Base-by-base conservation (phyloP, 2,113 vertebrate species). In the Hydrolagus affinis region DNA sequence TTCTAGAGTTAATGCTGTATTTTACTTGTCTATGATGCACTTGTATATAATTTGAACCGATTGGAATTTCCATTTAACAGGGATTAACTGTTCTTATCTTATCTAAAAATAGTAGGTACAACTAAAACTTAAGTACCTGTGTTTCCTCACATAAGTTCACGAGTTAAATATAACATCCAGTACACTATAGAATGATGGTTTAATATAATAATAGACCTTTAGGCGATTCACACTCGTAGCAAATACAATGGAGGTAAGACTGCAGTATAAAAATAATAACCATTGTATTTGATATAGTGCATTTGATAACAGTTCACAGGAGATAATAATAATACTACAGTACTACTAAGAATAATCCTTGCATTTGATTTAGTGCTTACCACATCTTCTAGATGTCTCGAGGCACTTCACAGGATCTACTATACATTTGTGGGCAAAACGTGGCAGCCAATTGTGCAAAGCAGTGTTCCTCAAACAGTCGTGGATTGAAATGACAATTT, bases 301-400 rank as follows among this genome's bases (percentile, higher is more conserved):
- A 3, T 44, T 44, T 44, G 86, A 88, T 92, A 89, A 89, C 89
- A 71, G 88, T 87, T 87, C 87, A 73, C 88, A 91, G 88, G 89
- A 88, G 90, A 89, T 85, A 91, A 91, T 90, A 91, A 91, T 89
- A 89, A 89, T 88, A 71, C 90, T 89, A 90, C 87, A 88, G 90
- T 89, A 89, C n/a, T n/a, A n/a, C n/a, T n/a, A n/a, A n/a, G n/a
- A n/a, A n/a, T n/a, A n/a, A n/a, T n/a, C n/a, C n/a, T n/a, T n/a
- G n/a, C n/a, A n/a, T n/a, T n/a, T n/a, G n/a, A n/a, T n/a, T n/a
- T n/a, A n/a, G n/a, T n/a, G n/a, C n/a, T n/a, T n/a, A n/a, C n/a
- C n/a, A n/a, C n/a, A n/a, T n/a, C n/a, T n/a, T n/a, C n/a, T n/a
- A n/a, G n/a, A n/a, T n/a, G n/a, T n/a, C n/a, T n/a, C n/a, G n/a